Percentiles rank a stretch among this genome's conserved stretches.
These are phyloP conservation scores for Heliconius erato DNA, from an alignment of 2,888 invertebrate genomes.

Conservation along the genomic window DNA sequence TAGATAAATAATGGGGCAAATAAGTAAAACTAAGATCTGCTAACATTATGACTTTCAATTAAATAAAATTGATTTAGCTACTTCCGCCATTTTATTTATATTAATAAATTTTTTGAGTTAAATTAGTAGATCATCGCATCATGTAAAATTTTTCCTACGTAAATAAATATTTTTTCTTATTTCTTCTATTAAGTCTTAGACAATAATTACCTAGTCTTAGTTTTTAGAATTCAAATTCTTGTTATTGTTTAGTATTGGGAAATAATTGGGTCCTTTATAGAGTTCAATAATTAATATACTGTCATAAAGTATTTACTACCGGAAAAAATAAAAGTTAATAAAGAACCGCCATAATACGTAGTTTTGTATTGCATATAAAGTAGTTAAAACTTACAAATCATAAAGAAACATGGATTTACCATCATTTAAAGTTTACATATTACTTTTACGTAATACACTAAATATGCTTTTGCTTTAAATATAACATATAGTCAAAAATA, in stretches of 20 bases:
- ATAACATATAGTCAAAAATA: slow-evolving; percentile 25
- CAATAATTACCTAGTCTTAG: slow-evolving; percentile 35
- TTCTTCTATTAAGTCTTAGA: slow-evolving; percentile 43
- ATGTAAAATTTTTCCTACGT: slow-evolving; percentile 31
- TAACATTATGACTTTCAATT: background rate
- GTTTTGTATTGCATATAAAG: background rate
- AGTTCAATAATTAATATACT: background rate
- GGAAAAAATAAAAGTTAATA: background rate
- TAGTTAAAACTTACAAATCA: background rate
- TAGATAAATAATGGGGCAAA: slow-evolving; percentile 5
- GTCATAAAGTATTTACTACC: background rate
- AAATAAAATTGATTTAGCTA: slow-evolving; percentile 28
- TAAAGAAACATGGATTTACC: background rate
- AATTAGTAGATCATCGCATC: background rate
- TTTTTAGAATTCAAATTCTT: slow-evolving; percentile 11
- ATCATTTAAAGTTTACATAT: background rate
- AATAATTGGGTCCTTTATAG: background rate
- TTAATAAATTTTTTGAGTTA: background rate
- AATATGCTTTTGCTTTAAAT: slow-evolving; percentile 12
- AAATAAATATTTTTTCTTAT: slow-evolving; percentile 39
- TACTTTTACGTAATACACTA: background rate
- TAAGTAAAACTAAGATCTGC: background rate
- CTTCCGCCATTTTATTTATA: background rate
- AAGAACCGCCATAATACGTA: background rate
- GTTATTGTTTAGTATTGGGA: background rate